phyloP scores from a whole-genome alignment of 2,797 vertebrate species.

The Heteromormyrus szaboi region DNA sequence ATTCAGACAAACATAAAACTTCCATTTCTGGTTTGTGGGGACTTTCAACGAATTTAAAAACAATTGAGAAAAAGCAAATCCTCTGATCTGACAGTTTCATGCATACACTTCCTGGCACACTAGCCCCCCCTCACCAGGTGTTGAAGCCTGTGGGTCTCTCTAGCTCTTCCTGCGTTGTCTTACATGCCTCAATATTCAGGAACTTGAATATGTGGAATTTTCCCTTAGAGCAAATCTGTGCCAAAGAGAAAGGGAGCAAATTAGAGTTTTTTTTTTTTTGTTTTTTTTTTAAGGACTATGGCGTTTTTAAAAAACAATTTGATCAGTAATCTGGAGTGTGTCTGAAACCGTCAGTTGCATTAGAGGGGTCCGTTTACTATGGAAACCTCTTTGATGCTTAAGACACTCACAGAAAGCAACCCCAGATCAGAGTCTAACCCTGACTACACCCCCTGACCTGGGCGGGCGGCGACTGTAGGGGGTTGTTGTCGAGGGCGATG shows the following conservation, averaged over 20 bases:
- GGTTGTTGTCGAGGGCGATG: slow-evolving; percentile 81
- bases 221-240: slow-evolving; percentile 78
- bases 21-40: not conserved
- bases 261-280: not conserved
- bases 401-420: not conserved
- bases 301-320: not conserved
- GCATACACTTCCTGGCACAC: not conserved
- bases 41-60: not conserved
- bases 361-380: not conserved
- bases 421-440: not conserved
- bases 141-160: slow-evolving; percentile 69
- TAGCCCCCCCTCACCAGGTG: slow-evolving; percentile 34
- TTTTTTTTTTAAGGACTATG: not conserved
- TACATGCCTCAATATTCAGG: slow-evolving; percentile 76
- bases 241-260: not conserved
- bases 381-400: not conserved
- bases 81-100: not conserved
- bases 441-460: slow-evolving; percentile 50
- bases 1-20: not conserved
- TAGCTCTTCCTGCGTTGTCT: slow-evolving; percentile 65
- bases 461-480: slow-evolving; percentile 78
- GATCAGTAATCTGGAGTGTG: not conserved
- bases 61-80: not conserved
- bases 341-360: not conserved
- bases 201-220: slow-evolving; percentile 87